phyloP scores from a whole-genome alignment of 2,113 vertebrate genomes.

The Chinchilla lanigera region DNA sequence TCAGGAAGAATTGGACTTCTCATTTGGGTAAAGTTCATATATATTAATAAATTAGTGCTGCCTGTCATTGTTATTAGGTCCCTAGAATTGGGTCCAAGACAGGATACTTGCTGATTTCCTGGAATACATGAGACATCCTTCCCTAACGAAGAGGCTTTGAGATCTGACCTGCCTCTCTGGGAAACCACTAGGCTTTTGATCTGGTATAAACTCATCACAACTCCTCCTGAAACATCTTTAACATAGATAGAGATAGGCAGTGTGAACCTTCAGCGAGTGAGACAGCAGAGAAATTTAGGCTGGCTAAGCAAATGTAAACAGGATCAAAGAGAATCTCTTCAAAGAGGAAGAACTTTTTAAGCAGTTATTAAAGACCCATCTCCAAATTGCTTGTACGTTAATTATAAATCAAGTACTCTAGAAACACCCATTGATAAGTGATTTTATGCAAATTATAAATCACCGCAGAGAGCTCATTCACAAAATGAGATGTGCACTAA shows the following conservation, averaged over 20 bases:
- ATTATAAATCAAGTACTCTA: conserved; percentile 64
- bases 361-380: conserved; percentile 57
- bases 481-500: conserved; percentile 46
- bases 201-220: background rate
- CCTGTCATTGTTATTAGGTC: background rate
- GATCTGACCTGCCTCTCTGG: background rate
- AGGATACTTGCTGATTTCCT: background rate
- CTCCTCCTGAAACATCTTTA: background rate
- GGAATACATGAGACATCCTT: background rate
- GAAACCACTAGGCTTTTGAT: background rate
- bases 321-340: conserved; percentile 56
- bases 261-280: background rate
- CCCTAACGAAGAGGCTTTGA: background rate
- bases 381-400: conserved; percentile 44
- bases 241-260: background rate
- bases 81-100: background rate
- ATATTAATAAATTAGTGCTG: background rate
- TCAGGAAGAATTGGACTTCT: background rate
- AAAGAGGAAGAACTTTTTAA: conserved; percentile 66
- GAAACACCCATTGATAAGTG: conserved; percentile 66
- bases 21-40: background rate
- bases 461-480: conserved; percentile 59
- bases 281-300: background rate
- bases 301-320: conserved; percentile 56
- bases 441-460: conserved; percentile 60